Base-by-base conservation (phyloP, 2,888 invertebrate species). In the Drosophila recens region DNA sequence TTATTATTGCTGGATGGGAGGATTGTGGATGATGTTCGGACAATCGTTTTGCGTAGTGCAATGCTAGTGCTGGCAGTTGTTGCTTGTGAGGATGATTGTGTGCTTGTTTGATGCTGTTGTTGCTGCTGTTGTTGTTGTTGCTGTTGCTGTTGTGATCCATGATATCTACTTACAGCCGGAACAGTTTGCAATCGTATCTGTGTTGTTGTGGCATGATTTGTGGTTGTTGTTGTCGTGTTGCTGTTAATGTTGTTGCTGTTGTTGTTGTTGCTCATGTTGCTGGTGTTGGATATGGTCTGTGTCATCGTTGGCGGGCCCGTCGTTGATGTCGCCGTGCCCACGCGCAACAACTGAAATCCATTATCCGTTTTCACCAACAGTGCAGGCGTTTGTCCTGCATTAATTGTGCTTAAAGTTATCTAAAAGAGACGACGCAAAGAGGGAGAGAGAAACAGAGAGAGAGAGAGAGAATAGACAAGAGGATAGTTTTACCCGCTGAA, bases 311-410 rank as follows among this genome's bases (percentile, higher is more conserved):
- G 93, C 83, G 94, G 93, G 83, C 95, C 94, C 61, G 94, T 93
- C 69, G 95, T 93, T 67, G 17, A 17, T 17, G 97, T 95, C 77
- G 97, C 96, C 83, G 97, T 96, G 80, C 97, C 97, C 89, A 97
- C 97, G 93, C 98, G 95, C 91, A 98, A 94, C 93, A 98, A 94
- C 93, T 98, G 98, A 93, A 97, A 97, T 91, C 98, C 98, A 94
- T 97, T 98, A 94, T 98, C 98, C 91, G 98, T 98, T 95, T 98
- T 98, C 93, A 98, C 95, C 92, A 98, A 95, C 93, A 98, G 95
- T 93, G 95, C 95, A 93, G 98, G 97, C 93, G 97, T 97, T 93
- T 97, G 96, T 92, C 97, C 96, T 83, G 97, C 96, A 94, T 97
- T 97, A 90, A 97, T 94, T 91, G 97, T 95, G 94, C 97, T 97